These are phyloP conservation scores for Incurvaria masculella DNA, from an alignment of 2,888 invertebrate species.

Conservation along the genomic window DNA sequence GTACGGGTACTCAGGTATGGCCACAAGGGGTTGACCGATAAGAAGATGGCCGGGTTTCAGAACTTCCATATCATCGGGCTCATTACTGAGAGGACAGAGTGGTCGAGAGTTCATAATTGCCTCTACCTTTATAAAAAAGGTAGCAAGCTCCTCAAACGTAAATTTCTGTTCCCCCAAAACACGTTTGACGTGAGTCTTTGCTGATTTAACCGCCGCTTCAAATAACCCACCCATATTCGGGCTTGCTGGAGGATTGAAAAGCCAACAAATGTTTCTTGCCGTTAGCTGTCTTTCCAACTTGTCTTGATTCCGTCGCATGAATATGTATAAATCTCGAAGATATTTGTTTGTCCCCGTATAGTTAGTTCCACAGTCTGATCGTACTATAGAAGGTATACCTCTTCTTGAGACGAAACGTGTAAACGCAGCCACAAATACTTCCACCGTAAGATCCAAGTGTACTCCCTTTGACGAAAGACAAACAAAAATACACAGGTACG, in stretches of 20 bases:
- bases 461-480: constrained; percentile 17
- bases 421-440: constrained; percentile 11
- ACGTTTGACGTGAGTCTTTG: constrained; percentile 1
- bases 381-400: not conserved
- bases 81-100: constrained; percentile 1
- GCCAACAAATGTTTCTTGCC: too few species aligned
- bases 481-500: constrained; percentile 12
- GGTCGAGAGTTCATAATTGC: constrained; percentile 3
- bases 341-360: not conserved
- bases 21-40: constrained; percentile 12
- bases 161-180: constrained; percentile 2
- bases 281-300: too few species aligned
- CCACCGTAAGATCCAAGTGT: constrained; percentile 16
- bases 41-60: constrained; percentile 16
- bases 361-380: constrained; percentile 1
- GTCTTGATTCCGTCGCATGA: too few species aligned
- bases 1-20: constrained; percentile 4
- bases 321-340: not conserved
- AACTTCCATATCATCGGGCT: not conserved
- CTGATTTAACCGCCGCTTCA: constrained; percentile 4
- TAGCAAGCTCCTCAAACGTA: constrained; percentile 2
- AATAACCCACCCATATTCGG: not conserved
- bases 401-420: not conserved
- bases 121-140: constrained; percentile 5
- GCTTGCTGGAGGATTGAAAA: too few species aligned